Conservation (phyloP, 2,888 invertebrate species). For the Pemphredon lugubris region DNA sequence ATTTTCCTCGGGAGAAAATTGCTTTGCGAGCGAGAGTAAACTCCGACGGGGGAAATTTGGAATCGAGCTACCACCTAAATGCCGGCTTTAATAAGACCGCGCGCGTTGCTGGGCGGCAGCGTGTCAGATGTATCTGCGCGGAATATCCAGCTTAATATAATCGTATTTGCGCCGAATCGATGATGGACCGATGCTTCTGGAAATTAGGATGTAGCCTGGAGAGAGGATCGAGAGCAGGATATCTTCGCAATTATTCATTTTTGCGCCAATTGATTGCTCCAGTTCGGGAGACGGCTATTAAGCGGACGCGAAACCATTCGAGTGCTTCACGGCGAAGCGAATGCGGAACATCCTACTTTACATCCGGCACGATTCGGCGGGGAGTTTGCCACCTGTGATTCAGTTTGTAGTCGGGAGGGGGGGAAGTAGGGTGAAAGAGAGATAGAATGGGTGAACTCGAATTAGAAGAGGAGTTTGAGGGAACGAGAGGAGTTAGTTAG, state of each 20-base stretch:
- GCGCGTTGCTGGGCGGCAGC: no score
- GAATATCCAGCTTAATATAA: constrained; percentile 31
- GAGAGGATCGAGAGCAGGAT: no score
- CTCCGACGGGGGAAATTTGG: constrained; percentile 25
- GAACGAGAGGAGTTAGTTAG: constrained; percentile 67
- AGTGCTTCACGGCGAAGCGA: constrained; percentile 33
- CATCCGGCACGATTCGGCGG: constrained; percentile 48
- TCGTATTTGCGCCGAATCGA: constrained; percentile 34
- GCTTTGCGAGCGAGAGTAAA: constrained; percentile 14
- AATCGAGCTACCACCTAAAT: constrained; percentile 32
- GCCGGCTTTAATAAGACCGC: constrained; percentile 26
- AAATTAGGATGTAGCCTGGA: constrained; percentile 18
- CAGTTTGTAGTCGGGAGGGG: constrained; percentile 32
- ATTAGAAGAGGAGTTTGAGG: constrained; percentile 57
- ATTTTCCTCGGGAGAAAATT: constrained; percentile 35
- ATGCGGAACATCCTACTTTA: constrained; percentile 53
- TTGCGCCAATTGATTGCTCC: no score
- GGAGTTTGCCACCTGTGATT: constrained; percentile 62
- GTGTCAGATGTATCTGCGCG: constrained; percentile 4
- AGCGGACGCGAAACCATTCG: no score
- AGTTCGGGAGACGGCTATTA: no score
- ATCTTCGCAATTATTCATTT: not conserved
- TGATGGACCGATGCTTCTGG: constrained; percentile 17
- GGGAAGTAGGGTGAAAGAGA: constrained; percentile 38
- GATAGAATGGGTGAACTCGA: constrained; percentile 51